Evolutionary conservation across 2,113 vertebrate genomes (phyloP), one percentile per base, ranked within the genome.

Genomic region (Notechis scutatus): DNA sequence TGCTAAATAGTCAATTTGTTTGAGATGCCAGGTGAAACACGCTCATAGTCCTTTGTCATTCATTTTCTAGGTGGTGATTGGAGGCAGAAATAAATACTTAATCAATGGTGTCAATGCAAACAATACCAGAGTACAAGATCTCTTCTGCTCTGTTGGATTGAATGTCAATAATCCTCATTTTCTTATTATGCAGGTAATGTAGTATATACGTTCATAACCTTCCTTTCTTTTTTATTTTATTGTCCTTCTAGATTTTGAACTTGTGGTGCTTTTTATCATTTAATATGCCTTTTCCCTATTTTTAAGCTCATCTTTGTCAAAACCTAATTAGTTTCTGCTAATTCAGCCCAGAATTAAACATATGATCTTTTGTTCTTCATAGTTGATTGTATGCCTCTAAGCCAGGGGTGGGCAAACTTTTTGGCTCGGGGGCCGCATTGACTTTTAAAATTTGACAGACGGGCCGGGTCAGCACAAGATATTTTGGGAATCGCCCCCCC

Each of bases 121-220:
- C 95, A 99, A 98, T 95, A 97, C 94, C 64, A 97, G 98, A 20
- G 98, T 99, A 24, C 99, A 99, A 85, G 99, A 99, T 97, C 97
- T 99, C 45, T 99, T 99, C 95, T 98, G 99, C 96, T 99, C 99
- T 0, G 87, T 99, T 61, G 99, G 99, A 29, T 98, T 99, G 94
- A 99, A 99, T 45, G 99, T 99, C 93, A 99, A 99, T 97, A 99
- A 99, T 92, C 99, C 99, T 90, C 98, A 99, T 93, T 99, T 99
- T 94, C 99, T 99, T 59, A 99, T 99, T 93, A 99, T 99, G 99
- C 99, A 99, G 99, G 99, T 99, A 50, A 29, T 7, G 47, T 54
- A 87, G 26, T 88, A 88, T n/a, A 55, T 54, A 29, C 9, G 15
- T 42, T 56, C 7, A 56, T 89, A 57, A 89, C 12, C 1, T 24